Evolutionary conservation across 92 coral and sea anemone species (phyloP), one percentile per base, ranked within the genome.

Genomic region (Palythoa grandis): DNA sequence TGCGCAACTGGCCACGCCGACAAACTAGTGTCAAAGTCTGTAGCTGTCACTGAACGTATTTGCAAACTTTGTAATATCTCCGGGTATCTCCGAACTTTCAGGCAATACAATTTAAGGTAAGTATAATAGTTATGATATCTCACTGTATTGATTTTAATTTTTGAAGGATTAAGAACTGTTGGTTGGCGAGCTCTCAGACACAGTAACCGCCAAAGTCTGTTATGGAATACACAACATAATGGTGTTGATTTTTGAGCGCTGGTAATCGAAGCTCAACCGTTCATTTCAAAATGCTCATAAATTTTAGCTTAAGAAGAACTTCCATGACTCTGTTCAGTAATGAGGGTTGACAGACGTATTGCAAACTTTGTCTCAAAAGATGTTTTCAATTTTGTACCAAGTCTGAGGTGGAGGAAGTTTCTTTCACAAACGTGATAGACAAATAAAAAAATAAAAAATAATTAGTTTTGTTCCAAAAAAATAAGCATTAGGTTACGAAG

Each of bases 101-200:
- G 74, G 72, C 35, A 29, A 29, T 29, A 56, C 85, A 53, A 16
- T 50, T 40, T 47, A 53, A 54, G 82, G 82, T 76, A 76, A 58
- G 82, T 38, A 23, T 11, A 11, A 73, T 8, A 43, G 17, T 63
- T 20, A 24, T 9, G 19, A 4, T 6, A 23, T 63, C 8, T 19
- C 9, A 63, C 25, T 63, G 7, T 63, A n/a, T 17, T n/a, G 2
- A 63, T 16, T 63, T 17, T 17, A 19, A 10, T 5, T 63, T n/a
- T 17, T 60, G 5, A 60, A 60, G 0, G 20, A 3, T 16, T 63
- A 4, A n/a, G n/a, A 17, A 3, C 5, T 63, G n/a, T 2, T 63
- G 69, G 35, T 5, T n/a, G 65, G 19, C 11, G 69, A 63, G 11
- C 12, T 63, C 29, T 12, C 35, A 20, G 68, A n/a, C 0, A 19